phyloP scores from a whole-genome alignment of 1,140 invertebrate genomes.

The Heliothis subflexa region DNA sequence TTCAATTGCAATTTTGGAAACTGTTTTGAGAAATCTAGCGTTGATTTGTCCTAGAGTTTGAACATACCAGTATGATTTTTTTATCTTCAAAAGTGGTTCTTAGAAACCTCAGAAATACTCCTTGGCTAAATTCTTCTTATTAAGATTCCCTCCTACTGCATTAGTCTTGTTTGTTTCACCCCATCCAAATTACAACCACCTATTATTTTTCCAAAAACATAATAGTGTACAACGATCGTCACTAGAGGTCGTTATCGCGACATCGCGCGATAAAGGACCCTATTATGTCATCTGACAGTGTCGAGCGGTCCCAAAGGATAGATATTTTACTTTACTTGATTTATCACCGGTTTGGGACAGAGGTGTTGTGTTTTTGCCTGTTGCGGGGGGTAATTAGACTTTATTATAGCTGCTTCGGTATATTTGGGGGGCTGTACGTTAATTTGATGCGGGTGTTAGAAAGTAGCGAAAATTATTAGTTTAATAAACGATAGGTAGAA shows the following conservation, averaged over 20 bases:
- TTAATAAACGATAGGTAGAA: too few species aligned
- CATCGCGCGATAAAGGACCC: conserved; percentile 57
- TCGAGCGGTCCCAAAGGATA: conserved; percentile 63
- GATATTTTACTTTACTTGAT: conserved; percentile 75
- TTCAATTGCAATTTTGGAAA: too few species aligned
- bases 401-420: conserved; percentile 17
- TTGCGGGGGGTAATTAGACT: conserved; percentile 45
- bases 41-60: too few species aligned
- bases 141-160: too few species aligned
- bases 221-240: conserved; percentile 31
- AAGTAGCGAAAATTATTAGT: neutral
- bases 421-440: conserved; percentile 34
- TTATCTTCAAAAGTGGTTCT: too few species aligned
- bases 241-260: conserved; percentile 63
- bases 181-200: neutral
- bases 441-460: conserved; percentile 11
- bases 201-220: conserved; percentile 23
- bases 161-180: neutral
- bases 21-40: too few species aligned
- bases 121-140: too few species aligned
- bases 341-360: conserved; percentile 64
- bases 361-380: conserved; percentile 59
- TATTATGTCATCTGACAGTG: conserved; percentile 69
- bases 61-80: too few species aligned
- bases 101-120: too few species aligned